Base-by-base conservation (phyloP, 1,140 invertebrate genomes). In the Drosophila pectinifera region DNA sequence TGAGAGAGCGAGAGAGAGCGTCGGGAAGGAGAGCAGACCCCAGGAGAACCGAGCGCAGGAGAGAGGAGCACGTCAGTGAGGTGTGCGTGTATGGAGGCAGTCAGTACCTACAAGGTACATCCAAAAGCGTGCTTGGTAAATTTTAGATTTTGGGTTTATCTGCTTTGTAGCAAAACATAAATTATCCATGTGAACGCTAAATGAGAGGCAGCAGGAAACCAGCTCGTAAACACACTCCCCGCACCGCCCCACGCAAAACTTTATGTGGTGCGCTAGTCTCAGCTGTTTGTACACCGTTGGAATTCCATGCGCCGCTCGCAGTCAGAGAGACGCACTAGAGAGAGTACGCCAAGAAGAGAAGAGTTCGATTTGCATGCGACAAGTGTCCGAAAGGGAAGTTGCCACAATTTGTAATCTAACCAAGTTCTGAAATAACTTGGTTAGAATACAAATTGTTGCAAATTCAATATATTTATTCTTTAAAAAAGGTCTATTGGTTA, bases 351-450 rank as follows among this genome's bases (percentile, higher is more conserved):
- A 6, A 8, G 24, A 24, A 43, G 16, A 34, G 34, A 43, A 36
- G 36, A 55, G 26, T 55, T 53, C 22, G 10, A 43, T 63, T 59
- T 83, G 83, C 83, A 88, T 80, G 83, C 83, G 83, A 88, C 83
- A 88, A 88, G 83, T 88, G 83, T 76, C 79, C 20, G 49, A 70
- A 48, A 20, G 31, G 34, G 24, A 61, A 59, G 31, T 34, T 34
- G 28, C 16, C 11, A 53, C 38, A 7, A 5, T 10, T 14, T 28
- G 18, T 24, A 0, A 20, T 34, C 28, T 28, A 20, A 20, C 18
- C 6, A 31, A 45, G 2, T 42, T n/a, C n/a, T n/a, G n/a, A n/a
- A n/a, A n/a, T n/a, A n/a, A n/a, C n/a, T n/a, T n/a, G n/a, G n/a
- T n/a, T n/a, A n/a, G n/a, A n/a, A n/a, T n/a, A n/a, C n/a, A n/a